Conservation (phyloP, 2,888 invertebrate genomes). For the Drosophila incognita region DNA sequence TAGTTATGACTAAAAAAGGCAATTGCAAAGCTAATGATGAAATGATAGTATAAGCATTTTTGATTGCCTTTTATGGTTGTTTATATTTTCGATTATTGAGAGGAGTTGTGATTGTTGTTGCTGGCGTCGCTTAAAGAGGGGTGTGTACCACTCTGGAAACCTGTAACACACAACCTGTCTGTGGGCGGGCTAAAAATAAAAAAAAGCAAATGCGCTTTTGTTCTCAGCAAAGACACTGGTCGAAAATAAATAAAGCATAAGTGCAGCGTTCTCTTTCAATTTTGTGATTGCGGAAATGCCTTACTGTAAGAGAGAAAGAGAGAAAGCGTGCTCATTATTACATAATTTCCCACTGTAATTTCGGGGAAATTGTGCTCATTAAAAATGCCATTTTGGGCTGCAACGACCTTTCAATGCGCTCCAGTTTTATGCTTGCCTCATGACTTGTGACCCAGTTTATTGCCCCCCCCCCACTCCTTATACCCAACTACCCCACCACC, state of each 20-base stretch:
- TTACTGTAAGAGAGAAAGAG: conserved; percentile 29
- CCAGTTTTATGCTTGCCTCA: conserved; percentile 59
- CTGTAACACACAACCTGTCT: conserved; percentile 44
- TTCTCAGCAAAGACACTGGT: conserved; percentile 53
- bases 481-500: conserved; percentile 19
- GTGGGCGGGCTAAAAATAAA: conserved; percentile 57
- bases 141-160: conserved; percentile 56
- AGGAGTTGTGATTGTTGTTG: conserved; percentile 15
- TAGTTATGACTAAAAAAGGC: conserved; percentile 4
- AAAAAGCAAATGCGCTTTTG: conserved; percentile 67
- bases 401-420: conserved; percentile 76
- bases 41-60: conserved; percentile 22
- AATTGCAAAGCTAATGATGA: conserved; percentile 17
- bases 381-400: conserved; percentile 68
- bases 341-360: conserved; percentile 66
- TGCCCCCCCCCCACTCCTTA: conserved; percentile 28
- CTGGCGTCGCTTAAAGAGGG: conserved; percentile 41
- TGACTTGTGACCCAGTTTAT: conserved; percentile 67
- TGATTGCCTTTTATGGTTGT: conserved; percentile 9
- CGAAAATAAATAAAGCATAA: conserved; percentile 60
- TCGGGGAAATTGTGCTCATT: conserved; percentile 74
- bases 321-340: conserved; percentile 40
- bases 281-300: conserved; percentile 60
- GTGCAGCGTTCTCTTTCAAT: conserved; percentile 33
- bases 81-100: conserved; percentile 3